These are phyloP conservation scores for Perizoma affinitatum DNA, from an alignment of 2,888 invertebrate genomes.

Conservation along the genomic window DNA sequence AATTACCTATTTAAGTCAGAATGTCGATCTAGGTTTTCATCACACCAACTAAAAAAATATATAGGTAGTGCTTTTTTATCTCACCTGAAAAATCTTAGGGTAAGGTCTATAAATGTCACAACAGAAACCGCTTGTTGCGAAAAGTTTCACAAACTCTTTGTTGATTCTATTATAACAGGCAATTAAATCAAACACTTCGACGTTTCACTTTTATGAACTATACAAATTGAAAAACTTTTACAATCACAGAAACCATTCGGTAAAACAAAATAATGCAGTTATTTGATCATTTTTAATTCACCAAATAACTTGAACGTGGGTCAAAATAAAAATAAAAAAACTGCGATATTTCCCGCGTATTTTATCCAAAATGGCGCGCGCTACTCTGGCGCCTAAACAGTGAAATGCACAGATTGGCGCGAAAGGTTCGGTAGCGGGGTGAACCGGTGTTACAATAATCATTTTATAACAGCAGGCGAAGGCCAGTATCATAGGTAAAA, in stretches of 20 bases:
- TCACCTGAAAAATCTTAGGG: no score
- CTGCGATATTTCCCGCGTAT: constrained; percentile 28
- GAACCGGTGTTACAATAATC: constrained; percentile 35
- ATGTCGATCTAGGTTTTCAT: no score
- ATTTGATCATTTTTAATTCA: background rate
- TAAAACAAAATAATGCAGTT: background rate
- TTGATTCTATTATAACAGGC: no score
- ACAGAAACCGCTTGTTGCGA: no score
- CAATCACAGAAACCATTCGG: background rate
- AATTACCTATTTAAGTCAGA: no score
- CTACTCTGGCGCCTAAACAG: constrained; percentile 62
- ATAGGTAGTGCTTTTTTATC: no score
- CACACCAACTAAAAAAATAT: no score
- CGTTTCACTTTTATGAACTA: constrained; percentile 1
- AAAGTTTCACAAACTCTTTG: no score
- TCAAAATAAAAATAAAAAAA: background rate
- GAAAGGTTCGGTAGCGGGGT: constrained; percentile 66
- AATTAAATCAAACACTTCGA: no score
- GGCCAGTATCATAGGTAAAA: constrained; percentile 29
- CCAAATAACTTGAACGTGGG: background rate
- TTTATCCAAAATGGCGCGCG: constrained; percentile 39
- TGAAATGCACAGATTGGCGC: constrained; percentile 69
- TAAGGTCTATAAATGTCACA: no score
- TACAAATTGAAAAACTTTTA: background rate
- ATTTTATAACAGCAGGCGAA: constrained; percentile 31